These are phyloP conservation scores for Gadopsis marmoratus DNA, from an alignment of 2,797 vertebrate species.

Conservation along the genomic window DNA sequence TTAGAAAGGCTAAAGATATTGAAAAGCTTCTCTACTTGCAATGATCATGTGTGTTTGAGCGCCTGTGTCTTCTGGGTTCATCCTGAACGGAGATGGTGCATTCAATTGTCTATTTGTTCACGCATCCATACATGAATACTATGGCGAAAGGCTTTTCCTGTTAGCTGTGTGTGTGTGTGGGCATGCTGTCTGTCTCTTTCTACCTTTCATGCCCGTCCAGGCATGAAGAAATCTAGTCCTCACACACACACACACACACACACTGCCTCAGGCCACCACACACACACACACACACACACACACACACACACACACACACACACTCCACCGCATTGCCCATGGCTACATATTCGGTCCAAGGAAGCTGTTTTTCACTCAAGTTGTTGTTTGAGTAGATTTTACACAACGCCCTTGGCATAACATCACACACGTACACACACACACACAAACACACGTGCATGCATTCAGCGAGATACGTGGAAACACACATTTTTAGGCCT, in stretches of 20 bases:
- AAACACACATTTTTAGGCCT: constrained; percentile 56
- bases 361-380: constrained; percentile 76
- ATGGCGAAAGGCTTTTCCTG: constrained; percentile 58
- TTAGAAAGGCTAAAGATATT: constrained; percentile 16
- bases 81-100: constrained; percentile 39
- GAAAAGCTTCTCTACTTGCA: constrained; percentile 26
- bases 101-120: constrained; percentile 52
- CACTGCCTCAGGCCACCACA: constrained; percentile 53
- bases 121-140: constrained; percentile 51
- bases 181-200: constrained; percentile 59
- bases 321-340: constrained; percentile 63
- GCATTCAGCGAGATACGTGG: constrained; percentile 51
- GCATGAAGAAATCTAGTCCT: constrained; percentile 75
- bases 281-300: constrained; percentile 33
- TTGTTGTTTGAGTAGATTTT: constrained; percentile 80
- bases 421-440: constrained; percentile 43
- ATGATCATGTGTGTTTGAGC: constrained; percentile 35
- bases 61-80: constrained; percentile 34
- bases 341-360: constrained; percentile 76
- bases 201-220: constrained; percentile 80
- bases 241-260: constrained; percentile 33
- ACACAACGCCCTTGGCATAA: constrained; percentile 71
- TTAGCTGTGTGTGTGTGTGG: constrained; percentile 27
- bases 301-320: constrained; percentile 32
- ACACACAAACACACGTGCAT: constrained; percentile 34